Base-by-base conservation (phyloP, 2,888 invertebrate species). In the Hypena proboscidalis region DNA sequence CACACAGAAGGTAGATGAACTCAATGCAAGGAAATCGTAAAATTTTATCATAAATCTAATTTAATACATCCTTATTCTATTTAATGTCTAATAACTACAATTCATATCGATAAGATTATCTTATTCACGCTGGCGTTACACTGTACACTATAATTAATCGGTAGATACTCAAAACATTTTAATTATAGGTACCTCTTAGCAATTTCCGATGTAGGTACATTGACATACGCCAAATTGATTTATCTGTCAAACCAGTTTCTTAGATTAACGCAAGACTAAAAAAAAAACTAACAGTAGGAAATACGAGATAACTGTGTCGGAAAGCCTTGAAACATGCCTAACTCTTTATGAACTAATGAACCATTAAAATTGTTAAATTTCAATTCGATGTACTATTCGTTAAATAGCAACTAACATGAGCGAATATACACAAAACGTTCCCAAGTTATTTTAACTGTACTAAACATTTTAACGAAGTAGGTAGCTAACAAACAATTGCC, bases 311-410 rank as follows among this genome's bases (percentile, higher is more conserved):
- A 55, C 41, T 25, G 49, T 40, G 42, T 37, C 48, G 37, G 46
- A 43, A 54, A 69, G 58, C 69, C 68, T 78, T 69, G 67, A 64
- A 70, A 71, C 67, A 42, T 58, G 70, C 67, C 61, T 68, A 54
- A 66, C 62, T 63, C 67, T 54, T 60, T 55, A 61, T 58, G 44
- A 50, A 20, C 36, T 21, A 22, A 37, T 51, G 34, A 51, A 57
- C 33, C 36, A 30, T 54, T 39, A 49, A 51, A 43, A 54, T 47
- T 58, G 38, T 41, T 22, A 49, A 60, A 50, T 38, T 43, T 43
- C 15, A 54, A 44, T 51, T 43, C 50, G 27, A 44, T 33, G 41
- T 40, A 43, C 17, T 25, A 36, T 9, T 56, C 36, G 32, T 46
- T 49, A 60, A 62, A 56, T 55, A 45, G 14, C 13, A 21, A 32